Conservation (phyloP, 1,140 invertebrate genomes). For the Plodia interpunctella region DNA sequence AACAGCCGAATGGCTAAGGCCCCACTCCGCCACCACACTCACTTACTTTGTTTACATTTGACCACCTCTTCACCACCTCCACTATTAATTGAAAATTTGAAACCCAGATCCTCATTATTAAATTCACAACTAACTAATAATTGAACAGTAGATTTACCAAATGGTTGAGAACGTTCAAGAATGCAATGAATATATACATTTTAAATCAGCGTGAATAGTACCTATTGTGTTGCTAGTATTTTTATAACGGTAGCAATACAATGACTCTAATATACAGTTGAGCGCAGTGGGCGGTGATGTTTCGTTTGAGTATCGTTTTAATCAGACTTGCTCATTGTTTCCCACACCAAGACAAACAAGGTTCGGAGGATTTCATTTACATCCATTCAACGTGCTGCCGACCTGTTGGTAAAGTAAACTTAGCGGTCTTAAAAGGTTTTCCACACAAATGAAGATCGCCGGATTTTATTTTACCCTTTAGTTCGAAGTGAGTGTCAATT, state of each 20-base stretch:
- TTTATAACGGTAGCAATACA: neutral
- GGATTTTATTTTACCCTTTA: conserved; percentile 6
- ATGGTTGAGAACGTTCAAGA: conserved; percentile 2
- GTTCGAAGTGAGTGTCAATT: conserved; percentile 11
- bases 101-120: neutral
- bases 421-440: conserved; percentile 40
- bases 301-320: conserved; percentile 23
- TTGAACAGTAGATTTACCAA: no score
- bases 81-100: neutral
- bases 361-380: conserved; percentile 49
- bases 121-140: no score
- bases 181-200: neutral
- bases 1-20: conserved; percentile 56
- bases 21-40: conserved; percentile 18
- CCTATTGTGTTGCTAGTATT: neutral
- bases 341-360: conserved; percentile 38
- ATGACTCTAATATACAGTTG: conserved; percentile 18
- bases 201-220: neutral
- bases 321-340: conserved; percentile 44
- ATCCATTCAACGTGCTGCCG: conserved; percentile 36
- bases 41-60: conserved; percentile 25
- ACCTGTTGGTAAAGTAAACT: conserved; percentile 36
- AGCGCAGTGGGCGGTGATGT: conserved; percentile 20
- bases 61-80: neutral
- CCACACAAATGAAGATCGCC: conserved; percentile 18